These are phyloP conservation scores for Orientallactaga sibirica DNA, from an alignment of 2,797 vertebrate genomes.

Conservation along the genomic window DNA sequence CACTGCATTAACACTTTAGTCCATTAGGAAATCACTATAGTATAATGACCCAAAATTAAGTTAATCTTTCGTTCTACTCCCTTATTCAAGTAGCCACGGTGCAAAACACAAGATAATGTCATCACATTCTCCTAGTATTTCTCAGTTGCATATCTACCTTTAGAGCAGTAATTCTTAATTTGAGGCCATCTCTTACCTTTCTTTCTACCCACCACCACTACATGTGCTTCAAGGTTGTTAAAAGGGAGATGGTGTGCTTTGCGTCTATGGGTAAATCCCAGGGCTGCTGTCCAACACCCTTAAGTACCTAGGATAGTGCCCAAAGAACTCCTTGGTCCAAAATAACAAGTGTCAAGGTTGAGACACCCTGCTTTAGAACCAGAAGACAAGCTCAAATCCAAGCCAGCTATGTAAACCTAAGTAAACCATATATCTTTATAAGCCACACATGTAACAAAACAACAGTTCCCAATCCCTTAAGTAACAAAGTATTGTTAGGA, in stretches of 20 bases:
- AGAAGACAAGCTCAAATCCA: slow-evolving; percentile 20
- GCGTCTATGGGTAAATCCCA: neutral
- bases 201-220: neutral
- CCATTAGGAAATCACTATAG: neutral
- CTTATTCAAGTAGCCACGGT: neutral
- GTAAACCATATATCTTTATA: slow-evolving; percentile 36
- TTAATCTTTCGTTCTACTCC: neutral
- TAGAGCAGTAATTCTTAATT: slow-evolving; percentile 9
- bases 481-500: slow-evolving; percentile 36
- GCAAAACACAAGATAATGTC: neutral
- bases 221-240: neutral
- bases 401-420: slow-evolving; percentile 33
- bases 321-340: slow-evolving; percentile 15
- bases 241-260: neutral
- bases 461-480: neutral
- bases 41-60: slow-evolving; percentile 18
- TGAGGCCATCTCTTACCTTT: neutral
- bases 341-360: neutral
- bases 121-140: neutral
- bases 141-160: neutral
- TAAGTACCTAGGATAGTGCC: neutral
- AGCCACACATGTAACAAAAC: neutral
- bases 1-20: neutral
- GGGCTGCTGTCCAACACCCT: neutral
- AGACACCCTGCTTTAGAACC: neutral